phyloP scores from a whole-genome alignment of 2,888 invertebrate genomes.

The Ditula angustiorana region DNA sequence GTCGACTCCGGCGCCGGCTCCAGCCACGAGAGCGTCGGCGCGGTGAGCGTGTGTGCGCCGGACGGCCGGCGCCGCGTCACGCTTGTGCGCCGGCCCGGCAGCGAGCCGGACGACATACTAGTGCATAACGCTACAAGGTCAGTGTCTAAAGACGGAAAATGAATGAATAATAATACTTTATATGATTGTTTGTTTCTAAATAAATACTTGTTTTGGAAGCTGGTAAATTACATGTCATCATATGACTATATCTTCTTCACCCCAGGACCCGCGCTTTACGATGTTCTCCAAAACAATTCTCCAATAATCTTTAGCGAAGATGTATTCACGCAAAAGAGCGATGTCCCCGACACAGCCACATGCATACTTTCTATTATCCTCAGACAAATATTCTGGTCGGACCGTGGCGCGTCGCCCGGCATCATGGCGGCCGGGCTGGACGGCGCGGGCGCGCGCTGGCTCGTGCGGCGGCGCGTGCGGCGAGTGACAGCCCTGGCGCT shows the following conservation, averaged over 20 bases:
- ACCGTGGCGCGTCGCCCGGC: conserved; percentile 86
- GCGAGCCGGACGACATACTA: conserved; percentile 90
- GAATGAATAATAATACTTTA: no score
- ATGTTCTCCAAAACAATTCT: no score
- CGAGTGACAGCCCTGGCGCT: conserved; percentile 92
- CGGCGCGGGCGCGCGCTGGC: conserved; percentile 81
- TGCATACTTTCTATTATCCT: no score
- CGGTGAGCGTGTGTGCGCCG: conserved; percentile 74
- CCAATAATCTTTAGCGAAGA: no score
- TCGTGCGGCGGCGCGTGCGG: conserved; percentile 87
- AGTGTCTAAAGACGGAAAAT: no score
- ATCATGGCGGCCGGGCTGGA: conserved; percentile 89
- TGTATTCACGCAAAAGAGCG: no score
- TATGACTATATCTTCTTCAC: no score
- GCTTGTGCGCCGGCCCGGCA: conserved; percentile 76
- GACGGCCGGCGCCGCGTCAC: conserved; percentile 85
- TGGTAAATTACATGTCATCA: no score
- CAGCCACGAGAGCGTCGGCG: conserved; percentile 51
- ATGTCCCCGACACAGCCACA: no score
- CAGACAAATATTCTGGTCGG: conserved; percentile 91
- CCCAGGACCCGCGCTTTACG: no score
- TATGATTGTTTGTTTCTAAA: no score
- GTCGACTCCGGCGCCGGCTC: conserved; percentile 17
- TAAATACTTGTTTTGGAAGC: no score
- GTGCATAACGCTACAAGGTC: conserved; percentile 87